Evolutionary conservation across 2,797 vertebrate genomes (phyloP).

Genomic region (Sardinella longiceps): DNA sequence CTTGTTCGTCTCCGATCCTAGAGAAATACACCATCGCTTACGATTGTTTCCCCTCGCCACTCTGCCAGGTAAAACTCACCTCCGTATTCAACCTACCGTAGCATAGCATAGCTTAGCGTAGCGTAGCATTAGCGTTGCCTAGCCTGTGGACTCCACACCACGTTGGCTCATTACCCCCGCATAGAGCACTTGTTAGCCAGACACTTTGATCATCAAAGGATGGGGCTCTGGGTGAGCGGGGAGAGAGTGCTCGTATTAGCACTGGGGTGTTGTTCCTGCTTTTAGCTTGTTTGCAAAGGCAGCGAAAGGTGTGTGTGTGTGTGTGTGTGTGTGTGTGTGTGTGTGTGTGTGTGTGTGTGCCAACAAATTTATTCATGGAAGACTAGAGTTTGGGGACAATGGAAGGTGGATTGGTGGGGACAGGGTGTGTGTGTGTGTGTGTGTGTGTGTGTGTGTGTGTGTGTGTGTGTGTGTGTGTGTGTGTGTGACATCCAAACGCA

Average conservation of each 20-base stretch:
- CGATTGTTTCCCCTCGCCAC: constrained; percentile 74
- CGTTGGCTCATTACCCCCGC: not conserved
- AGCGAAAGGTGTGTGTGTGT: not conserved
- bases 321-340: not conserved
- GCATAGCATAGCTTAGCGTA: too few relatives aligned
- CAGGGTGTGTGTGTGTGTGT: not conserved
- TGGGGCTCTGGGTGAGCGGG: not conserved
- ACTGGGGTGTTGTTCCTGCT: not conserved
- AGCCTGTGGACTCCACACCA: not conserved
- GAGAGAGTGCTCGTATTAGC: not conserved
- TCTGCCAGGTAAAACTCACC: constrained; percentile 76
- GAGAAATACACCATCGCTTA: constrained; percentile 70
- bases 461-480: not conserved
- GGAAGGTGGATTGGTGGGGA: not conserved
- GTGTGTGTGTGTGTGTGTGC: not conserved
- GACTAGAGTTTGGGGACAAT: not conserved
- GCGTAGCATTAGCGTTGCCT: not conserved
- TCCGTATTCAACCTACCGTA: not conserved
- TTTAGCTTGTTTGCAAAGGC: not conserved
- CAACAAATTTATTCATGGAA: not conserved
- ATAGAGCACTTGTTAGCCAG: not conserved
- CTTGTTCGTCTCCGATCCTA: constrained; percentile 70
- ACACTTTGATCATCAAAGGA: not conserved
- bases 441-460: not conserved
- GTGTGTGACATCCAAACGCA: not conserved